Conservation (phyloP, 2,797 vertebrate genomes). For the Phataginus tricuspis region DNA sequence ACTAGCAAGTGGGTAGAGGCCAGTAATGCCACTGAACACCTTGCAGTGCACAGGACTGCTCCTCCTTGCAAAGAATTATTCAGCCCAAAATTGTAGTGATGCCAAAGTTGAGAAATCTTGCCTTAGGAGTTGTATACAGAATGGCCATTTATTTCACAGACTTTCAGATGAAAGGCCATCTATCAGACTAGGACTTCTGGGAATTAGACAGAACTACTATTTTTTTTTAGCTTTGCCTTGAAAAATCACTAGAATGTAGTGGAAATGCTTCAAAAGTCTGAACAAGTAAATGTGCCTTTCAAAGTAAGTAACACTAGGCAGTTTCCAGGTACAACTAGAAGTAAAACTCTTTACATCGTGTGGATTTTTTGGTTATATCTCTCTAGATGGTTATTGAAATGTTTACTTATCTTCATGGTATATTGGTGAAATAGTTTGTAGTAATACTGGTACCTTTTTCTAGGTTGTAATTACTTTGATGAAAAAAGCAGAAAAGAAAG, state of each 20-base stretch:
- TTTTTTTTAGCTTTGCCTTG: not conserved
- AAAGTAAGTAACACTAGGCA: not conserved
- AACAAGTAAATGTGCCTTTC: not conserved
- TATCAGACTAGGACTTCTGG: not conserved
- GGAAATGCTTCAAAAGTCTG: not conserved
- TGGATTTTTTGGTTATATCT: not conserved
- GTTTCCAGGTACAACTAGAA: not conserved
- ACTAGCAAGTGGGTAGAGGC: not conserved
- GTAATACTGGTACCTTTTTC: constrained; percentile 10
- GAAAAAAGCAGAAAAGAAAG: constrained; percentile 86
- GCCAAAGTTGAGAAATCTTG: not conserved
- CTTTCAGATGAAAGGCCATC: not conserved
- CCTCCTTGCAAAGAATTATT: not conserved
- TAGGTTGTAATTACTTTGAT: constrained; percentile 92
- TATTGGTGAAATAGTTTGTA: not conserved
- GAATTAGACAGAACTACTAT: not conserved
- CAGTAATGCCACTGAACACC: not conserved
- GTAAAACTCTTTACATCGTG: not conserved
- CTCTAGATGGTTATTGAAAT: not conserved
- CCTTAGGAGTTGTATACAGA: not conserved
- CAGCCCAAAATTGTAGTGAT: not conserved
- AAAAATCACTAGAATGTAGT: not conserved
- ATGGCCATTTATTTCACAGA: not conserved
- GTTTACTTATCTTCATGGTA: not conserved
- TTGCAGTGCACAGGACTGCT: not conserved